Evolutionary conservation across 2,888 invertebrate species (phyloP).

Genomic region (Drosophila tanythrix): DNA sequence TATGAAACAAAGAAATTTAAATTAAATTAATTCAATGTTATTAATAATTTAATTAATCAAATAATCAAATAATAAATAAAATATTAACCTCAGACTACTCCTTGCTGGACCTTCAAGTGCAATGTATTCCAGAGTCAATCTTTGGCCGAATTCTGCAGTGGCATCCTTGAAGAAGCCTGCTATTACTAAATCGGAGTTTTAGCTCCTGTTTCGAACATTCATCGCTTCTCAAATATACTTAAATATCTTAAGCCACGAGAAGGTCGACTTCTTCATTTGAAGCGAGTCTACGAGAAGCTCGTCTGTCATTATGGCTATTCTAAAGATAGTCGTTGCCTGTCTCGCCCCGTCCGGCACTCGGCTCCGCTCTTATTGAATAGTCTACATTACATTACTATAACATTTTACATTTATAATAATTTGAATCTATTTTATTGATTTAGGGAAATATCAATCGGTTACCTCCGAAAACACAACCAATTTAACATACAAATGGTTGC

Average conservation of each 20-base stretch:
- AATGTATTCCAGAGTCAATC: background rate
- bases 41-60: background rate
- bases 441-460: background rate
- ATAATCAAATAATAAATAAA: background rate
- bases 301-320: background rate
- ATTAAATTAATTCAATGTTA: background rate
- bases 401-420: background rate
- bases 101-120: background rate
- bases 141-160: background rate
- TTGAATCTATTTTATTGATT: background rate
- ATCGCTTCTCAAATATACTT: background rate
- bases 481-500: background rate
- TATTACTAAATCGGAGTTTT: background rate
- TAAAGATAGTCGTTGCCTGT: background rate
- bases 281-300: background rate
- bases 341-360: no score
- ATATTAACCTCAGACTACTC: background rate
- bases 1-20: constrained; percentile 2
- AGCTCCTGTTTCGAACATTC: background rate
- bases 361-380: background rate
- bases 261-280: background rate
- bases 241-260: background rate
- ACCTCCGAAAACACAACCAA: background rate
- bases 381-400: background rate
- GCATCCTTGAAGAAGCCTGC: background rate